Base-by-base conservation (phyloP, 2,888 invertebrate genomes). In the Smittia aterrima region DNA sequence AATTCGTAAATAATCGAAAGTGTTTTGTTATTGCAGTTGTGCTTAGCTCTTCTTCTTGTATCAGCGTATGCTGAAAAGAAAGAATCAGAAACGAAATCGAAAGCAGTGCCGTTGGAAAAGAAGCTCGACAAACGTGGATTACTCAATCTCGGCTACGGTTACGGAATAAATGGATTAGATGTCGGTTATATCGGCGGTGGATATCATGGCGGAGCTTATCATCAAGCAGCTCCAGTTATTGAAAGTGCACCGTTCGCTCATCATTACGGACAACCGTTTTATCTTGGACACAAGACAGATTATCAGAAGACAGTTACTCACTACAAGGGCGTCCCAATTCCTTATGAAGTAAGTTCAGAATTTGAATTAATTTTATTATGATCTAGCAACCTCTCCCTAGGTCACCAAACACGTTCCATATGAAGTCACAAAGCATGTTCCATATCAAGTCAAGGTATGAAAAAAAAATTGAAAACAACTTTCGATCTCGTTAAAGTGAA, bases 61-160 rank as follows among this genome's bases (percentile, higher is more conserved):
- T 88, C 89, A 77, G 83, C 85, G 76, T 83, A 81, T 79, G 27
- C 54, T 24, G 91, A 87, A 78, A 88, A 88, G 86, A 88, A 89
- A 83, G 86, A 87, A 85, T 87, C 88, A 85, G 87, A 87, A 82
- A 82, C 84, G 78, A 83, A 84, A 81, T 83, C 83, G 77, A 85
- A 85, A 79, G 86, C 86, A 78, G 85, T 86, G 78, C 85, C 87
- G 74, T 82, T 87, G 77, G 90, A 90, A 77, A 91, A 92, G 86
- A 92, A 92, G 82, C 87, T 91, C 82, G 91, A 91, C 84, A 92
- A 93, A 83, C 90, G 92, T 78, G 92, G 92, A 77, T 87, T 92
- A 78, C 85, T 91, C 75, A 88, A 90, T 80, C 85, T 92, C 80
- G 92, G 92, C 78, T 92, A 92, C 79, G 92, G 92, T 74, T 92